Percentiles rank a stretch among this genome's conserved stretches.
Evolutionary conservation across 53 echinoderm and acorn worm genomes (phyloP).

Genomic region (Astropecten irregularis): DNA sequence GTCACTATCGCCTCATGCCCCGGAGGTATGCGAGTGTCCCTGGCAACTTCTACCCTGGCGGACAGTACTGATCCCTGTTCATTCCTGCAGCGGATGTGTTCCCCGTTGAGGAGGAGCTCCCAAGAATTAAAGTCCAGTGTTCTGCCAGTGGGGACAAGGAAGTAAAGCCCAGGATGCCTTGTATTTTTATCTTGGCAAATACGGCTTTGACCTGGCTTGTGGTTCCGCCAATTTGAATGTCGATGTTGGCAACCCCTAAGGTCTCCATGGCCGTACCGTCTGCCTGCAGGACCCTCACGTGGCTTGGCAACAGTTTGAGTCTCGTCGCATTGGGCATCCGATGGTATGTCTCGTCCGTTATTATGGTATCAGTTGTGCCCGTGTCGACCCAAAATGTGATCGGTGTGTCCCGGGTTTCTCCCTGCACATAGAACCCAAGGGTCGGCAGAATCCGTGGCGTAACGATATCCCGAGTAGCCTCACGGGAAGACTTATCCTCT

Average conservation of each 20-base stretch:
- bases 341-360: slow-evolving; percentile 26
- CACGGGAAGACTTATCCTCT: too few relatives aligned
- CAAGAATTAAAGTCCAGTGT: slow-evolving; percentile 15
- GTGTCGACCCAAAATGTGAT: slow-evolving; percentile 53
- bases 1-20: slow-evolving; percentile 38
- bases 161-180: slow-evolving; percentile 54
- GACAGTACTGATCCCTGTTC: slow-evolving; percentile 3
- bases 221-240: slow-evolving; percentile 21
- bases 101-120: slow-evolving; percentile 32
- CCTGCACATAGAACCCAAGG: slow-evolving; percentile 44
- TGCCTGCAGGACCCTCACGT: slow-evolving; percentile 23
- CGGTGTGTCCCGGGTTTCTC: not conserved
- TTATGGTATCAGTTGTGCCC: slow-evolving; percentile 61
- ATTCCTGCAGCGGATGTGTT: not conserved
- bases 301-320: not conserved
- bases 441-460: not conserved
- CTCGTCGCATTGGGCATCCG: slow-evolving; percentile 5
- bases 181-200: slow-evolving; percentile 55
- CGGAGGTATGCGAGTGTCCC: not conserved
- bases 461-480: not conserved
- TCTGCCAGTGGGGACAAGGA: not conserved
- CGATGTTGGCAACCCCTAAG: slow-evolving; percentile 33
- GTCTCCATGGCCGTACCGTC: slow-evolving; percentile 40
- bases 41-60: slow-evolving; percentile 12
- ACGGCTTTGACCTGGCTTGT: slow-evolving; percentile 27